Evolutionary conservation across 2,797 vertebrate genomes (phyloP), one percentile per base, ranked within the genome.

Genomic region (Catostomus latipinnis): DNA sequence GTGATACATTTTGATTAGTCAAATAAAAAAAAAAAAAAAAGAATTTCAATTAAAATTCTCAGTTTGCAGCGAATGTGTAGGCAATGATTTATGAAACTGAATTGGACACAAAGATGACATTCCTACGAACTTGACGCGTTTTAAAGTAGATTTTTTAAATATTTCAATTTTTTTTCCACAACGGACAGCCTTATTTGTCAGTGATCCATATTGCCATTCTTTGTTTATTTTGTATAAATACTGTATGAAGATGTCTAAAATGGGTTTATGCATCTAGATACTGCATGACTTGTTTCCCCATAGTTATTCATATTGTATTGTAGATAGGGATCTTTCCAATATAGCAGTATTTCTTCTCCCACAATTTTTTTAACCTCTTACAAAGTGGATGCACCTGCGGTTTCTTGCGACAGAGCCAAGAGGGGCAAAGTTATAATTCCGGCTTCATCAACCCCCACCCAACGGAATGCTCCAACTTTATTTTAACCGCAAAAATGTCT

Each of bases 401-500:
- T 49, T 54, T 45, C 56, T 58, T 54, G 14, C 10, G 0, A 34
- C 6, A 1, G 8, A 65, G 76, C 71, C 53, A 48, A 14, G 48
- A 14, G 18, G 6, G 45, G 16, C 12, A 16, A 56, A 57, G 8
- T 46, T 49, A 18, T 62, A 11, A 69, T 22, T 60, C 67, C 9
- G n/a, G 58, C 70, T 56, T 75, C 79, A 54, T 56, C 54, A 69
- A 46, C 58, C 76, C 61, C 54, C 71, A 12, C 34, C 60, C 18
- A 67, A 46, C 8, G 10, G 50, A 82, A 82, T 67, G 66, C 66
- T 65, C 22, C 1, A 5, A 61, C 69, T 78, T 81, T 56, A 57
- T 49, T 49, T 45, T 53, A 49, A 71, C 80, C 72, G 76, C 80
- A 82, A 80, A 80, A 80, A 58, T 69, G 76, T 70, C 57, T 50